Conservation (phyloP, 2,797 vertebrate genomes). For the Craterocephalus amniculus region DNA sequence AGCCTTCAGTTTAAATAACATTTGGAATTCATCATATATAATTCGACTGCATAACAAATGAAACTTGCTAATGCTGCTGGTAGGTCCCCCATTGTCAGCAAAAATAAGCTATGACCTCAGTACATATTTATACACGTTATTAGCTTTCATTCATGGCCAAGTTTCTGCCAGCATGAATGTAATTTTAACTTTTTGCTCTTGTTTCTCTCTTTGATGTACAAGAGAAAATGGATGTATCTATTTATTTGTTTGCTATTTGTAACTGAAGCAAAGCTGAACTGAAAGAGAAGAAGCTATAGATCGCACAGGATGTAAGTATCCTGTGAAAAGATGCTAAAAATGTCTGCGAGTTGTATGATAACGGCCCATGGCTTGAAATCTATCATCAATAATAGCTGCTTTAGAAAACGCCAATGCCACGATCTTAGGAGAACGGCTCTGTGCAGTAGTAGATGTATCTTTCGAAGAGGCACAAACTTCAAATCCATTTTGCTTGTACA, state of each 20-base stretch:
- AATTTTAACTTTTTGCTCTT: neutral
- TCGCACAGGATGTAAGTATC: neutral
- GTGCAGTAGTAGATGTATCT: neutral
- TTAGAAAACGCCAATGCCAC: neutral
- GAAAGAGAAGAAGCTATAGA: neutral
- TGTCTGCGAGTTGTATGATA: neutral
- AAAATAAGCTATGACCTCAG: neutral
- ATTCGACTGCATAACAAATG: neutral
- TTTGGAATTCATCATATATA: neutral
- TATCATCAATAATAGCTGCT: neutral
- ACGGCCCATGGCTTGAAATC: neutral
- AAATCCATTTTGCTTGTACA: conserved; percentile 16
- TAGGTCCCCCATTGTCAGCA: neutral
- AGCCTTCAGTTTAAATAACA: neutral
- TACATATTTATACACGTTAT: neutral
- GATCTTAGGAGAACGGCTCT: neutral
- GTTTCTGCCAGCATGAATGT: neutral
- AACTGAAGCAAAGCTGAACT: conserved; percentile 1
- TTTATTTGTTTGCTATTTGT: neutral
- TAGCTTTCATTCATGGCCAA: neutral
- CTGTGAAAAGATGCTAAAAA: neutral
- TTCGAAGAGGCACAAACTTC: neutral
- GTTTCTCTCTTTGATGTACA: neutral
- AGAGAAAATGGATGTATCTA: neutral
- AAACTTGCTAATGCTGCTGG: neutral